Conservation (phyloP, 1,140 invertebrate genomes). For the silkworm (Bombyx mori) region DNA sequence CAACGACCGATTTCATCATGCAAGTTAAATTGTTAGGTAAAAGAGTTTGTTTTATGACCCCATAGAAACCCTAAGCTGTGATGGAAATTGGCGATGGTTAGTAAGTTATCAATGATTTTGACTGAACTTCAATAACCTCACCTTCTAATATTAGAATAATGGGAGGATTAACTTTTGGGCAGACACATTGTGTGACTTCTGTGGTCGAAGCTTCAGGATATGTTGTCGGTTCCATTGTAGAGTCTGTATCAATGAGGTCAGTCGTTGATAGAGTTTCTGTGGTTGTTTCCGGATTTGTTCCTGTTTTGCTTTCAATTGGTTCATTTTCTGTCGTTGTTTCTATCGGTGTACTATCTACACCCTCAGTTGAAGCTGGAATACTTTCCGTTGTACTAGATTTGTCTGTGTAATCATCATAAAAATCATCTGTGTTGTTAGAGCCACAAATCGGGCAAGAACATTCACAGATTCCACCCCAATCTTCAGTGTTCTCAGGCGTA, state of each 20-base stretch:
- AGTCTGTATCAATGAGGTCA: conserved; percentile 6
- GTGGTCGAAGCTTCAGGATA: conserved; percentile 42
- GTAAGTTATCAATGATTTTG: conserved; percentile 45
- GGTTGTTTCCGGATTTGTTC: conserved; percentile 17
- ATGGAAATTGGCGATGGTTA: conserved; percentile 50
- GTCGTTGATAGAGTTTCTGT: conserved; percentile 16
- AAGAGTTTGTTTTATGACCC: not conserved
- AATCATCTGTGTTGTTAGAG: conserved; percentile 52
- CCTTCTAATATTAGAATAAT: conserved; percentile 85
- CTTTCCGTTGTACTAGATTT: conserved; percentile 14
- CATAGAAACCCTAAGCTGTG: conserved; percentile 22
- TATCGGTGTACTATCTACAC: conserved; percentile 4
- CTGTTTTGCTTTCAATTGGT: conserved; percentile 15
- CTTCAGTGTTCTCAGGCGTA: conserved; percentile 39
- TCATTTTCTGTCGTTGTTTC: conserved; percentile 4
- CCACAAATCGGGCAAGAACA: conserved; percentile 79
- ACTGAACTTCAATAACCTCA: conserved; percentile 69
- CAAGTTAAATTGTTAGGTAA: conserved; percentile 45
- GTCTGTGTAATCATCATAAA: conserved; percentile 52
- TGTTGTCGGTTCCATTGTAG: conserved; percentile 23
- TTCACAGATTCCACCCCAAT: conserved; percentile 78
- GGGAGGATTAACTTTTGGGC: conserved; percentile 75
- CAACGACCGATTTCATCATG: conserved; percentile 22
- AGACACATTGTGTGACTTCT: conserved; percentile 63
- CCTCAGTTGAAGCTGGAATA: conserved; percentile 4